phyloP scores from a whole-genome alignment of 2,113 vertebrate genomes.

The Phalacrocorax carbo region DNA sequence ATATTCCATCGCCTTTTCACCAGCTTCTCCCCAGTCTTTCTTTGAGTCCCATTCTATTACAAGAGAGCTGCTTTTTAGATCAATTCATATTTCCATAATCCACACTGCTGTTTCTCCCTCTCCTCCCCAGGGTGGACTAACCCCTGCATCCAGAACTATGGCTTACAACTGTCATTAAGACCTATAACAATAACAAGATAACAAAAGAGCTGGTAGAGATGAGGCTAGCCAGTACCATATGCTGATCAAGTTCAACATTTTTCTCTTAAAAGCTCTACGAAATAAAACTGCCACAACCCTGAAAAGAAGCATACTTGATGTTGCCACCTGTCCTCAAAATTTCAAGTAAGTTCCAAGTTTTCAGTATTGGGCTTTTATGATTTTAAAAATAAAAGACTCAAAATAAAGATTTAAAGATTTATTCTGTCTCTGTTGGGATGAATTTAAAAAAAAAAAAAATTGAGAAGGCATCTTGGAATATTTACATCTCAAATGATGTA shows the following conservation, averaged over 20 bases:
- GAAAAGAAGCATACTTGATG: constrained; percentile 65
- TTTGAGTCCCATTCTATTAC: constrained; percentile 91
- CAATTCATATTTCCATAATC: constrained; percentile 99
- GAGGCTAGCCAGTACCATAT: constrained; percentile 91
- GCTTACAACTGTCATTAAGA: constrained; percentile 99
- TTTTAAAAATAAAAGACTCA: neutral
- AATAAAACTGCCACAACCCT: constrained; percentile 77
- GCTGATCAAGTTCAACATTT: constrained; percentile 78
- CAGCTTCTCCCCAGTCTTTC: constrained; percentile 87
- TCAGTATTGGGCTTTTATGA: neutral
- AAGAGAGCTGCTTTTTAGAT: constrained; percentile 84
- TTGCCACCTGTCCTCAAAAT: constrained; percentile 5
- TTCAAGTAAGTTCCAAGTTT: neutral
- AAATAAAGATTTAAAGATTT: neutral
- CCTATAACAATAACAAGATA: constrained; percentile 91
- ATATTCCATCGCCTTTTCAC: constrained; percentile 85
- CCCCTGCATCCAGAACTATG: constrained; percentile 90
- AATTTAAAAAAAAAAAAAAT: neutral
- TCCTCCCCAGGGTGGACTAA: constrained; percentile 93
- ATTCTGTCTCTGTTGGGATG: neutral
- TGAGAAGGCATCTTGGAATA: neutral
- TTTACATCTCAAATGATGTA: neutral
- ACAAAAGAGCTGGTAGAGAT: constrained; percentile 91
- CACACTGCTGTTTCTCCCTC: constrained; percentile 89
- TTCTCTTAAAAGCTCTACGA: constrained; percentile 71